phyloP scores from a whole-genome alignment of 2,888 invertebrate genomes.

The Amphipyra berbera region DNA sequence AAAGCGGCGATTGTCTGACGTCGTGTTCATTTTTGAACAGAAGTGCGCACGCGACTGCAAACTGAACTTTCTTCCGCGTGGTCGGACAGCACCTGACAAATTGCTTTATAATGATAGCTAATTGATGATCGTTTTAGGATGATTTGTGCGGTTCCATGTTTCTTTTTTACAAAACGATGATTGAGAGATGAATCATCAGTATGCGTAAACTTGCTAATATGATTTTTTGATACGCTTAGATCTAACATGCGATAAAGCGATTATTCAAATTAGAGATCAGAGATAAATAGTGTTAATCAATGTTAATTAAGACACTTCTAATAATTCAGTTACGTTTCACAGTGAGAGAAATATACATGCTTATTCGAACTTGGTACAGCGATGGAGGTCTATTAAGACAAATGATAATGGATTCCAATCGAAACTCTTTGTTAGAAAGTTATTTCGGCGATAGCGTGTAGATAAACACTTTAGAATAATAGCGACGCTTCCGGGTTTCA shows the following conservation, averaged over 20 bases:
- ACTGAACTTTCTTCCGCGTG: constrained; percentile 71
- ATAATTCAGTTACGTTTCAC: constrained; percentile 18
- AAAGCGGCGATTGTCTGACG: constrained; percentile 64
- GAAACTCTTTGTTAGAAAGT: constrained; percentile 70
- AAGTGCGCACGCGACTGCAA: constrained; percentile 70
- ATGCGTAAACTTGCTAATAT: constrained; percentile 33
- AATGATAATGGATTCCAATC: constrained; percentile 64
- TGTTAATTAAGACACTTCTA: constrained; percentile 38
- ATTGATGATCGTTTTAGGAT: constrained; percentile 72
- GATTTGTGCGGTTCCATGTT: constrained; percentile 62
- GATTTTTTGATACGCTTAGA: constrained; percentile 28
- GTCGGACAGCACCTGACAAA: constrained; percentile 73
- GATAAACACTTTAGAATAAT: constrained; percentile 66
- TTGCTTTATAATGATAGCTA: constrained; percentile 81
- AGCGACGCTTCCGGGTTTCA: constrained; percentile 71
- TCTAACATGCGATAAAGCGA: constrained; percentile 44
- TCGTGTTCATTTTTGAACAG: constrained; percentile 64
- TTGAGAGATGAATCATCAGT: constrained; percentile 44
- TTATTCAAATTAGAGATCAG: constrained; percentile 48
- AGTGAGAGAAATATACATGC: constrained; percentile 26
- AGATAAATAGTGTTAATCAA: constrained; percentile 48
- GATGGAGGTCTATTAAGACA: constrained; percentile 46
- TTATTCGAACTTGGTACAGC: constrained; percentile 22
- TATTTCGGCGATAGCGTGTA: constrained; percentile 65
- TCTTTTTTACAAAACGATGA: constrained; percentile 45